phyloP scores from a whole-genome alignment of 2,888 invertebrate species.

The Tetragonisca angustula region DNA sequence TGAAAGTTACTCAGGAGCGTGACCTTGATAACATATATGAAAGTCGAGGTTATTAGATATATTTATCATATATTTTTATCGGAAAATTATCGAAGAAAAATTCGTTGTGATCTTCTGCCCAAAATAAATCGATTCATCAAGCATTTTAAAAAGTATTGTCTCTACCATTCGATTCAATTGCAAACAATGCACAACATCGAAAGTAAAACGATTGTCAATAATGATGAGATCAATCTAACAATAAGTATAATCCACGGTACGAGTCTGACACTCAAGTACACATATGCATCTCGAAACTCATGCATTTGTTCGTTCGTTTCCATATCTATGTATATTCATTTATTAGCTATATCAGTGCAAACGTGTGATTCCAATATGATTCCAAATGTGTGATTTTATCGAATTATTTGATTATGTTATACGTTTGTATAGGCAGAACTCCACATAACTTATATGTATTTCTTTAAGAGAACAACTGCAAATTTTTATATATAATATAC shows the following conservation, averaged over 20 bases:
- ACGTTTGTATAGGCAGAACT: too few relatives aligned
- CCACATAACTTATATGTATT: neutral
- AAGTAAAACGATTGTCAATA: constrained; percentile 68
- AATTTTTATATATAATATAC: neutral
- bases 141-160: constrained; percentile 4
- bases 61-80: neutral
- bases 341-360: neutral
- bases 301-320: neutral
- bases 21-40: too few relatives aligned
- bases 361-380: neutral
- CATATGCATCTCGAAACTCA: constrained; percentile 24
- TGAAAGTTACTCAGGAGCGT: too few relatives aligned
- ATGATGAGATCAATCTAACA: constrained; percentile 71
- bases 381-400: neutral
- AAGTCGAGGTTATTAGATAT: too few relatives aligned
- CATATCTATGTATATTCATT: neutral
- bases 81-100: neutral
- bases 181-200: constrained; percentile 44
- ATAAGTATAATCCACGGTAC: constrained; percentile 52
- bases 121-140: neutral
- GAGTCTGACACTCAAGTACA: constrained; percentile 28
- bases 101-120: neutral
- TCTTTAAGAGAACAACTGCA: neutral
- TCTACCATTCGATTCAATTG: constrained; percentile 57
- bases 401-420: too few relatives aligned